phyloP scores from a whole-genome alignment of 2,113 vertebrate genomes.

The Meriones unguiculatus region DNA sequence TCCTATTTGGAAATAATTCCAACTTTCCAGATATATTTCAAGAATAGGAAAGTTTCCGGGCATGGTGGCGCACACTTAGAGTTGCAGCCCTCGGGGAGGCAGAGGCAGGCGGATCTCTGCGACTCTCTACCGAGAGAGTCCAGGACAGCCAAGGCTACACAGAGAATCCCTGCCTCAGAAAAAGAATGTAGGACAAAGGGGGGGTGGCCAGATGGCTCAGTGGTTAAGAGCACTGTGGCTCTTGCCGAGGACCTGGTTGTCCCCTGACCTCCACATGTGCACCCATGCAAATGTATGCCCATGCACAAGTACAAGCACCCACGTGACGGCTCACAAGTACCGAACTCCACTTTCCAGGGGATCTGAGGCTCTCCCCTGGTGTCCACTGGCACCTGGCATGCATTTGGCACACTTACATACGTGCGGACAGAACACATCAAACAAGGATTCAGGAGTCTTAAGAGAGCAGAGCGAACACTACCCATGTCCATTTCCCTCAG shows the following conservation, averaged over 20 bases:
- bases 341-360: not conserved
- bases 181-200: not conserved
- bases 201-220: not conserved
- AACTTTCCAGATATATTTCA: not conserved
- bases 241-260: not conserved
- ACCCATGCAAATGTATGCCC: too few species aligned
- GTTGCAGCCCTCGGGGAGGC: too few species aligned
- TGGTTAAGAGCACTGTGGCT: not conserved
- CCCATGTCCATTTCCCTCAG: not conserved
- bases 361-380: not conserved
- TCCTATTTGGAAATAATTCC: constrained; percentile 29
- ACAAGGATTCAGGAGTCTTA: not conserved
- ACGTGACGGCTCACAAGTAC: not conserved
- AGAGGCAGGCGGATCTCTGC: too few species aligned
- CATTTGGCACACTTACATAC: not conserved
- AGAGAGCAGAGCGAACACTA: not conserved
- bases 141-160: too few species aligned
- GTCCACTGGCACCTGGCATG: not conserved
- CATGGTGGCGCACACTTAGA: too few species aligned
- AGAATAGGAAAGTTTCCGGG: not conserved
- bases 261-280: not conserved
- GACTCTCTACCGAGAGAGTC: too few species aligned
- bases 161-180: too few species aligned
- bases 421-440: not conserved
- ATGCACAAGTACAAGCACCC: not conserved